Percentiles rank a stretch among this genome's conserved stretches.
Evolutionary conservation across 2,797 vertebrate species (phyloP).

Genomic region (Melanotaenia nigrans): DNA sequence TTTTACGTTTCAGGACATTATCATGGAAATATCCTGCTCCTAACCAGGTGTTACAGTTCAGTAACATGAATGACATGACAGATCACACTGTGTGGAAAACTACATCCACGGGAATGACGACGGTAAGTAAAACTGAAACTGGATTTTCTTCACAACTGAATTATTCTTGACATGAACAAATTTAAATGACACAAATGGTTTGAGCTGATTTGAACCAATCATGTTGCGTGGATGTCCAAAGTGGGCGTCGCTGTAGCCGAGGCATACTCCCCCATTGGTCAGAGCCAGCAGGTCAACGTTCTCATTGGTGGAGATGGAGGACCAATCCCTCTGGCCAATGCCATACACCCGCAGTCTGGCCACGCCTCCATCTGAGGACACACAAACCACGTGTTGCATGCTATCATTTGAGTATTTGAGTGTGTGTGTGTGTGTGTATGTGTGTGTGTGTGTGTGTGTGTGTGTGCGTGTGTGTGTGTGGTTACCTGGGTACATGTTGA

Average conservation of each 20-base stretch:
- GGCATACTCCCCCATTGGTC: constrained; percentile 86
- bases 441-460: background rate
- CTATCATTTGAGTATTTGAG: background rate
- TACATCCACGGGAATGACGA: too few species aligned
- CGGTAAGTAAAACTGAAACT: too few species aligned
- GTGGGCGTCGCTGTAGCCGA: constrained; percentile 87
- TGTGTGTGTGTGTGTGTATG: background rate
- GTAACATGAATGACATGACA: too few species aligned
- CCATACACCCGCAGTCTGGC: constrained; percentile 87
- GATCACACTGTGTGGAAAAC: too few species aligned
- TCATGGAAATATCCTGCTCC: too few species aligned
- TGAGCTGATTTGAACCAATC: constrained; percentile 76
- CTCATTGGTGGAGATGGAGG: constrained; percentile 60
- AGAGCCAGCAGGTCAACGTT: constrained; percentile 83
- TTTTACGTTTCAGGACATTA: too few species aligned
- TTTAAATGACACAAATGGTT: too few species aligned
- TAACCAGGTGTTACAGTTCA: too few species aligned
- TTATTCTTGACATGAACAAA: too few species aligned
- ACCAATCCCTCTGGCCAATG: constrained; percentile 85
- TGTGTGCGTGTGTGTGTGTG: background rate
- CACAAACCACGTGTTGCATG: background rate
- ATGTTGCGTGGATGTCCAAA: constrained; percentile 90
- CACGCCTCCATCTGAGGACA: constrained; percentile 86
- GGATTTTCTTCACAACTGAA: too few species aligned
- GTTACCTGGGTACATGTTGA: constrained; percentile 90